Evolutionary conservation across 92 coral and sea anemone genomes (phyloP).

Genomic region (Diadumene lineata): DNA sequence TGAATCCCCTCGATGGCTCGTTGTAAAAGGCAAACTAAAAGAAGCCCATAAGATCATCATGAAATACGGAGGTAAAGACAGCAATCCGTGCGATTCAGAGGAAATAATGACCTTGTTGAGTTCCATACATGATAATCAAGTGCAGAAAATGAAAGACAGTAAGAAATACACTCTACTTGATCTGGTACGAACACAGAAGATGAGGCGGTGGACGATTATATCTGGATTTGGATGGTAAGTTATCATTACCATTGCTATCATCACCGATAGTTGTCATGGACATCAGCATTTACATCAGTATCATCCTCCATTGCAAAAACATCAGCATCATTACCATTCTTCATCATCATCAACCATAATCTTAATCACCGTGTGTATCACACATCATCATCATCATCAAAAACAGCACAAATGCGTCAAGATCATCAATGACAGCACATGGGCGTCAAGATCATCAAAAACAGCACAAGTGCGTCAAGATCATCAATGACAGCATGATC

Average conservation of each 20-base stretch:
- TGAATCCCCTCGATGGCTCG: conserved; percentile 16
- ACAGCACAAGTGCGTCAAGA: too few relatives aligned
- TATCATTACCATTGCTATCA: neutral
- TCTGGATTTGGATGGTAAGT: conserved; percentile 10
- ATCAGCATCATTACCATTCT: neutral
- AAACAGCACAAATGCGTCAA: too few relatives aligned
- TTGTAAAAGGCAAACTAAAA: conserved; percentile 15
- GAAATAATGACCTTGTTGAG: neutral
- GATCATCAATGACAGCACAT: too few relatives aligned
- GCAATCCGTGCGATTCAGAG: conserved; percentile 8
- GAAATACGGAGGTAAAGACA: conserved; percentile 19
- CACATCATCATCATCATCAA: neutral
- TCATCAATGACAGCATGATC: too few relatives aligned
- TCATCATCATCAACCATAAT: neutral
- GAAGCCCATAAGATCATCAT: conserved; percentile 16
- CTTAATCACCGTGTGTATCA: too few relatives aligned
- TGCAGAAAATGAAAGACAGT: neutral
- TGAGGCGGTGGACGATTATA: neutral
- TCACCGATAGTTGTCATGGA: neutral
- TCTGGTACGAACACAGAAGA: conserved; percentile 1
- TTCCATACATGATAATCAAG: conserved; percentile 1
- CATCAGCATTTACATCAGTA: neutral
- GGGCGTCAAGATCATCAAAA: too few relatives aligned
- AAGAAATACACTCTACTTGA: neutral
- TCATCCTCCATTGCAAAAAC: too few relatives aligned